Conservation (phyloP, 92 coral and sea anemone genomes). For the Virgularia gustaviana region DNA sequence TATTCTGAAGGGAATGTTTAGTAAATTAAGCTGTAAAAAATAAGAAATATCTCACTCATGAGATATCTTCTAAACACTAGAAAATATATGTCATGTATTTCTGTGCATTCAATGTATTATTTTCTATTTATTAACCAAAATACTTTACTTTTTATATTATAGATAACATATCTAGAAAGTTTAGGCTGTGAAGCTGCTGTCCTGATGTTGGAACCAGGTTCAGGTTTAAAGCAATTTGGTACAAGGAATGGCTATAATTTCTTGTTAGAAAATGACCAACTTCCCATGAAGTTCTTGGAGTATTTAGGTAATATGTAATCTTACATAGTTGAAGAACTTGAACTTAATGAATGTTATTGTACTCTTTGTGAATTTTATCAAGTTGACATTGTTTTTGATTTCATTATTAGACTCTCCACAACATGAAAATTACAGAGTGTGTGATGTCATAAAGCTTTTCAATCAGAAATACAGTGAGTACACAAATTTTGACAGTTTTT, state of each 20-base stretch:
- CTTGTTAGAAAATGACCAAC: background rate
- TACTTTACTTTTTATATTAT: background rate
- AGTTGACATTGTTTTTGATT: background rate
- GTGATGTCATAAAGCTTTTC: conserved; percentile 21
- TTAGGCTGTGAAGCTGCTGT: conserved; percentile 14
- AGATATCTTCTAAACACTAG: too few species aligned
- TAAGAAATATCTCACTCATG: too few species aligned
- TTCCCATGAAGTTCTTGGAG: background rate
- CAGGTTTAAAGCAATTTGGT: conserved; percentile 1
- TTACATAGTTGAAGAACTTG: background rate
- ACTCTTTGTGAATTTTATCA: background rate
- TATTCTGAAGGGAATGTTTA: too few species aligned
- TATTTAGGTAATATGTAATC: background rate
- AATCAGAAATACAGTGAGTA: conserved; percentile 18
- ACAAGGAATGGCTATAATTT: background rate
- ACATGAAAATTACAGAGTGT: background rate
- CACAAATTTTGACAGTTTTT: background rate
- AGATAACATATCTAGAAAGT: background rate
- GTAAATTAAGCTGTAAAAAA: too few species aligned
- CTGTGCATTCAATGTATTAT: too few species aligned
- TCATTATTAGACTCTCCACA: background rate
- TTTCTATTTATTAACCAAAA: too few species aligned
- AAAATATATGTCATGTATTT: too few species aligned
- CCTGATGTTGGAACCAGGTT: background rate
- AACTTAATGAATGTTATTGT: background rate